Conservation (phyloP, 2,797 vertebrate genomes). For the Cyprinodon diabolis region DNA sequence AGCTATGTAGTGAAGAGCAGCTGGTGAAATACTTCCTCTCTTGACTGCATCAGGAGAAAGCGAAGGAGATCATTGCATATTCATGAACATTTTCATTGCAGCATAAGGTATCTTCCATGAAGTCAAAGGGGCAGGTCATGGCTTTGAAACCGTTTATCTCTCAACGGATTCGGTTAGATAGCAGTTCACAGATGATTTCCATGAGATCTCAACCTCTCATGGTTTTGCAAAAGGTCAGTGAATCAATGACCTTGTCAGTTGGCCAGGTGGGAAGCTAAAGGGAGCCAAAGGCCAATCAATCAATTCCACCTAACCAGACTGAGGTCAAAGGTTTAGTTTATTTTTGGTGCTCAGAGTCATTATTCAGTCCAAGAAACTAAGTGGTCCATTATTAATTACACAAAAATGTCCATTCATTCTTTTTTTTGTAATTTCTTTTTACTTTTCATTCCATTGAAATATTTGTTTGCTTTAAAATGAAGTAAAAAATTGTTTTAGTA, state of each 20-base stretch:
- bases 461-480: slow-evolving; percentile 34
- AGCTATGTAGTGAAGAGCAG: slow-evolving; percentile 64
- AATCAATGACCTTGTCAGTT: slow-evolving; percentile 33
- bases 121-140: slow-evolving; percentile 60
- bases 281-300: slow-evolving; percentile 62
- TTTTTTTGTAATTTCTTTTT: slow-evolving; percentile 31
- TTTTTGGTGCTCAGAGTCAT: slow-evolving; percentile 23
- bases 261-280: slow-evolving; percentile 44
- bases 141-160: slow-evolving; percentile 64
- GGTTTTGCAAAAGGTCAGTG: slow-evolving; percentile 52
- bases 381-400: slow-evolving; percentile 29
- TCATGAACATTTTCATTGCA: slow-evolving; percentile 73
- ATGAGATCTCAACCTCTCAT: slow-evolving; percentile 32
- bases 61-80: slow-evolving; percentile 71
- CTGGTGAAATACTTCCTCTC: slow-evolving; percentile 52
- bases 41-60: slow-evolving; percentile 61
- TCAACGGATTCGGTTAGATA: slow-evolving; percentile 39
- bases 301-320: slow-evolving; percentile 41
- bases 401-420: slow-evolving; percentile 16
- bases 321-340: slow-evolving; percentile 46
- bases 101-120: slow-evolving; percentile 71
- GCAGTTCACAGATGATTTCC: slow-evolving; percentile 37
- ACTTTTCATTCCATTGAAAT: slow-evolving; percentile 5
- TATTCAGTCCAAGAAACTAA: slow-evolving; percentile 15
- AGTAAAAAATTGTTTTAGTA: slow-evolving; percentile 33